Evolutionary conservation across 2,888 invertebrate genomes (phyloP).

Genomic region (Drosophila imparisetae): DNA sequence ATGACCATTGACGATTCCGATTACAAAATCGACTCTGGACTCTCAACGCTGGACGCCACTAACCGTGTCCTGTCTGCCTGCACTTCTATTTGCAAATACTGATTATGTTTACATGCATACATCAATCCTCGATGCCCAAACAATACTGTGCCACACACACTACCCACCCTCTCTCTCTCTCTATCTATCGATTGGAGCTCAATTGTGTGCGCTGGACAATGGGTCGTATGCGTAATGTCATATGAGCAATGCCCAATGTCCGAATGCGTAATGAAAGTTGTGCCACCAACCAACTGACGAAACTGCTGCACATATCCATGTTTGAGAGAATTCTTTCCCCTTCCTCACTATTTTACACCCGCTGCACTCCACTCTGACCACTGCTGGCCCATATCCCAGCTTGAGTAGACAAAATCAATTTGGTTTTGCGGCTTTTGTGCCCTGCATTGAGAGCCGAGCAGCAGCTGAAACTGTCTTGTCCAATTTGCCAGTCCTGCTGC

Average conservation of each 20-base stretch:
- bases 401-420: constrained; percentile 79
- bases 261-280: constrained; percentile 79
- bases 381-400: constrained; percentile 44
- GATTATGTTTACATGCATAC: constrained; percentile 82
- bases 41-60: not conserved
- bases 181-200: constrained; percentile 43
- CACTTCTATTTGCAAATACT: constrained; percentile 80
- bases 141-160: constrained; percentile 45
- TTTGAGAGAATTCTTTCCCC: not conserved
- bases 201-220: constrained; percentile 70
- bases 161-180: not conserved
- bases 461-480: constrained; percentile 49
- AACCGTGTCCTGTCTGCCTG: constrained; percentile 35
- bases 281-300: constrained; percentile 53
- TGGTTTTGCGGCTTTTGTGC: constrained; percentile 76
- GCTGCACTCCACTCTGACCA: not conserved
- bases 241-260: constrained; percentile 68
- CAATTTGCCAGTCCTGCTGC: constrained; percentile 57
- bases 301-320: constrained; percentile 29
- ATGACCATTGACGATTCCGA: constrained; percentile 53
- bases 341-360: not conserved
- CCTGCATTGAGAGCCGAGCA: constrained; percentile 22
- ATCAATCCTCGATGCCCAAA: constrained; percentile 76
- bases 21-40: constrained; percentile 38
- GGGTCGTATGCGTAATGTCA: constrained; percentile 74